Evolutionary conservation across 2,888 invertebrate species (phyloP).

Genomic region (Pelosia muscerda): DNA sequence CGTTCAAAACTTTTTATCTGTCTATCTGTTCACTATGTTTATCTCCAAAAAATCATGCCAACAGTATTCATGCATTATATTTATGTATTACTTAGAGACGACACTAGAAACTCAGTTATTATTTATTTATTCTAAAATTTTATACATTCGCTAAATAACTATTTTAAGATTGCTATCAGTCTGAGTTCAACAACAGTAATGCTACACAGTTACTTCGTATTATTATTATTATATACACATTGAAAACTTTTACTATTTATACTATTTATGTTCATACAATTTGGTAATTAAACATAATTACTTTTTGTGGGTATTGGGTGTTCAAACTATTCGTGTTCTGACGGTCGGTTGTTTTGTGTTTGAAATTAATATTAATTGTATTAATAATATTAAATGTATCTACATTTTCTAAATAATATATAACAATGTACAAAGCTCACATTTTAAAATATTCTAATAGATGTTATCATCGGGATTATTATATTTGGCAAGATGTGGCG

Average conservation of each 20-base stretch:
- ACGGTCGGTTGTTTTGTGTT: not conserved
- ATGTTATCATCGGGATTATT: not conserved
- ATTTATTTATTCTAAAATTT: conserved; percentile 19
- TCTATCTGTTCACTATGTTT: not conserved
- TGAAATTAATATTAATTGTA: not conserved
- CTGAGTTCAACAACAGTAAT: conserved; percentile 75
- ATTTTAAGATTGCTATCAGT: conserved; percentile 76
- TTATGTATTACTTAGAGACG: conserved; percentile 22
- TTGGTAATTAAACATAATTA: not conserved
- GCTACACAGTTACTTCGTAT: conserved; percentile 47
- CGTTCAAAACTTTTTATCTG: not conserved
- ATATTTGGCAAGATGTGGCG: conserved; percentile 18
- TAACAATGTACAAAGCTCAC: not conserved
- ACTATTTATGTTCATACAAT: not conserved
- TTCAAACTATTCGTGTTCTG: not conserved
- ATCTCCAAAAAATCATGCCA: conserved; percentile 17
- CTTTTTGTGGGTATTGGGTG: not conserved
- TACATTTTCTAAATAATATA: not conserved
- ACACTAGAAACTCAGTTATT: conserved; percentile 33
- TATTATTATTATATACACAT: conserved; percentile 39
- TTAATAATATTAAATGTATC: not conserved
- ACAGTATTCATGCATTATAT: conserved; percentile 26
- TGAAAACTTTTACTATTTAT: conserved; percentile 15
- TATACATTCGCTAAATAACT: conserved; percentile 46
- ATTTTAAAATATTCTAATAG: not conserved